Percentiles rank a stretch among this genome's conserved stretches.
These are phyloP conservation scores for Paradisaea rubra DNA, from an alignment of 2,113 vertebrate species.

Conservation along the genomic window DNA sequence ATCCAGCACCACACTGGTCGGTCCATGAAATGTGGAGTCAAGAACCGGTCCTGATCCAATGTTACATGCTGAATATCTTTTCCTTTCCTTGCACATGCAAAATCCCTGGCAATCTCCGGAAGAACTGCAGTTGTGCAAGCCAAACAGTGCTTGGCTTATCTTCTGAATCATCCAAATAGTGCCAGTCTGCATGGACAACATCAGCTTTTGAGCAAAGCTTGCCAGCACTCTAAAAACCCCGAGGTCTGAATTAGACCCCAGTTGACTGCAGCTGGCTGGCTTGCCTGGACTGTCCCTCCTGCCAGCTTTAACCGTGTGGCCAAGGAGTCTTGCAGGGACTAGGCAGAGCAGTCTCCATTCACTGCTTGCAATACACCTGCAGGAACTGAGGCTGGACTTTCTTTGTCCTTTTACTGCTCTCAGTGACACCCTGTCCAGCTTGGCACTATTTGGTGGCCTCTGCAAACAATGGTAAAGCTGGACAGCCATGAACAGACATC, in stretches of 20 bases:
- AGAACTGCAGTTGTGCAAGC: background rate
- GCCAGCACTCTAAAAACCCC: background rate
- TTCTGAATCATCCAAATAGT: slow-evolving; percentile 2
- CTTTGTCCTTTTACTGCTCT: background rate
- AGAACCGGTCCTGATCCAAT: background rate
- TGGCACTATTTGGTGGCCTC: background rate
- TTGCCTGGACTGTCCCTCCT: background rate
- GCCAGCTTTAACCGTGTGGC: background rate
- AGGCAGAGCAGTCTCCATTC: background rate
- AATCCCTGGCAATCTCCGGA: background rate
- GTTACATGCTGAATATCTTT: background rate
- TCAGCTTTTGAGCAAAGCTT: background rate
- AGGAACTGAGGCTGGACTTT: background rate
- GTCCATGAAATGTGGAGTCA: background rate
- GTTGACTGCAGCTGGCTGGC: background rate
- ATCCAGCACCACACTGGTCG: background rate
- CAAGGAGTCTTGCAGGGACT: background rate
- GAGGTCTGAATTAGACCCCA: background rate
- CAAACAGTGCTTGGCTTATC: background rate
- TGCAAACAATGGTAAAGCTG: background rate
- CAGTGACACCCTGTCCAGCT: background rate
- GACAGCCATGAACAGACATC: background rate
- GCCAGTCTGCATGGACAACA: background rate
- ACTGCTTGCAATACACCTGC: background rate
- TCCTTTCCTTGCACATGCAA: background rate